These are phyloP conservation scores for Nannoperca obscura DNA, from an alignment of 2,797 vertebrate species.

Conservation along the genomic window DNA sequence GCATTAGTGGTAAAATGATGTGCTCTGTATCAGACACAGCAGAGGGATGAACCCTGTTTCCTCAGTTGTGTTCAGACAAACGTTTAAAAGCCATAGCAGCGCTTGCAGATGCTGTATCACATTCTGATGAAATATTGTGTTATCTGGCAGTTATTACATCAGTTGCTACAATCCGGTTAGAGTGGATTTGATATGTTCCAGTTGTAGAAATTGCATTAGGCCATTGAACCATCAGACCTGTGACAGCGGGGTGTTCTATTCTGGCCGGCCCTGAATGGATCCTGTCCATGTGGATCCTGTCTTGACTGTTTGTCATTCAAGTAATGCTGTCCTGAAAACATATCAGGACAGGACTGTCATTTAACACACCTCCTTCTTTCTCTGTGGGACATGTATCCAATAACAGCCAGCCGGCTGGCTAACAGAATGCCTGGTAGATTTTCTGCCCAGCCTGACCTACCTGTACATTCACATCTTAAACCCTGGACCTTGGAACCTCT, in stretches of 20 bases:
- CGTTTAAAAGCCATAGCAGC: neutral
- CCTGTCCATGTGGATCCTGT: constrained; percentile 1
- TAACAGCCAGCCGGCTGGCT: neutral
- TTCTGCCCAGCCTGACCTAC: neutral
- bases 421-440: neutral
- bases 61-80: constrained; percentile 14
- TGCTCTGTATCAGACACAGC: neutral
- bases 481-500: constrained; percentile 7
- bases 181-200: constrained; percentile 35
- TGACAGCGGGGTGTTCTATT: neutral
- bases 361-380: constrained; percentile 13
- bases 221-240: constrained; percentile 2
- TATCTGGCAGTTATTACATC: constrained; percentile 45
- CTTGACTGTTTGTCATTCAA: constrained; percentile 1
- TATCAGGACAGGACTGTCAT: neutral
- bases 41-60: neutral
- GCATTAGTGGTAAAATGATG: neutral
- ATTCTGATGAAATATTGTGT: constrained; percentile 39
- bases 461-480: neutral
- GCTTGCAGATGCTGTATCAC: neutral
- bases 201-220: constrained; percentile 28
- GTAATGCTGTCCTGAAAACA: neutral
- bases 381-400: neutral
- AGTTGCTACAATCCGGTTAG: constrained; percentile 28
- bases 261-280: neutral